A percentile compares a stretch with the other conserved stretches of the same genome.
Evolutionary conservation across 35 echinoderm and acorn worm species (phyloP).

Genomic region (Ophioderma brevispina): DNA sequence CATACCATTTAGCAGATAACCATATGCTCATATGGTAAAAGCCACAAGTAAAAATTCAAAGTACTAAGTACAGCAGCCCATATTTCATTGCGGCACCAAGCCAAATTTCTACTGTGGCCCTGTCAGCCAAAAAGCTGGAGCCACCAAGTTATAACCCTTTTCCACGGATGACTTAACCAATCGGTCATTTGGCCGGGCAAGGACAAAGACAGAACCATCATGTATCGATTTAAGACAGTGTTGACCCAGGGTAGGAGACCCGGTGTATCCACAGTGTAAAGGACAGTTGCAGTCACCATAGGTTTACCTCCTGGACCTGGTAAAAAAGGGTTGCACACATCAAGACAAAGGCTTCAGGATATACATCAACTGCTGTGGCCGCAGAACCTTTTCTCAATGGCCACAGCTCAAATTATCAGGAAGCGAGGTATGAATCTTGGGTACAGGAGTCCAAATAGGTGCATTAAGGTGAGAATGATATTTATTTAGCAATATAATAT

Average conservation of each 20-base stretch:
- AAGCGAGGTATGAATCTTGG: slow-evolving; percentile 98
- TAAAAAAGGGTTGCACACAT: neutral
- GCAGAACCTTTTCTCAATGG: slow-evolving; percentile 97
- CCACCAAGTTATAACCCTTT: slow-evolving; percentile 10
- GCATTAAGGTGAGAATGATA: slow-evolving; percentile 94
- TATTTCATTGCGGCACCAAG: neutral
- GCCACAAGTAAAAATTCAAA: neutral
- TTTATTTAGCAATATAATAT: too few relatives aligned
- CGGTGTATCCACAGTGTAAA: slow-evolving; percentile 3
- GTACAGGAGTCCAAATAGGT: slow-evolving; percentile 93
- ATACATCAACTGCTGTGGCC: slow-evolving; percentile 77
- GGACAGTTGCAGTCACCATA: slow-evolving; percentile 44
- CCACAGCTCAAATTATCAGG: slow-evolving; percentile 94
- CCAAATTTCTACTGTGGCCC: neutral
- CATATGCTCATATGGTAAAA: neutral
- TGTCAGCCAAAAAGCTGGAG: slow-evolving; percentile 43
- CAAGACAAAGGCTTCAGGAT: slow-evolving; percentile 12
- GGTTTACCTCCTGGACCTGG: neutral
- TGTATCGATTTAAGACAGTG: slow-evolving; percentile 52
- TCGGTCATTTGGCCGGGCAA: slow-evolving; percentile 30
- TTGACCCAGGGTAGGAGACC: slow-evolving; percentile 33
- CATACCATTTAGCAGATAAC: neutral
- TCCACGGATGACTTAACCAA: slow-evolving; percentile 26
- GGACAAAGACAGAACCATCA: slow-evolving; percentile 25
- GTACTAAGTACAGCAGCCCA: neutral